Percentiles rank a stretch among this genome's conserved stretches.
Evolutionary conservation across 2,888 invertebrate species (phyloP).

Genomic region (Drosophila aldrichi): DNA sequence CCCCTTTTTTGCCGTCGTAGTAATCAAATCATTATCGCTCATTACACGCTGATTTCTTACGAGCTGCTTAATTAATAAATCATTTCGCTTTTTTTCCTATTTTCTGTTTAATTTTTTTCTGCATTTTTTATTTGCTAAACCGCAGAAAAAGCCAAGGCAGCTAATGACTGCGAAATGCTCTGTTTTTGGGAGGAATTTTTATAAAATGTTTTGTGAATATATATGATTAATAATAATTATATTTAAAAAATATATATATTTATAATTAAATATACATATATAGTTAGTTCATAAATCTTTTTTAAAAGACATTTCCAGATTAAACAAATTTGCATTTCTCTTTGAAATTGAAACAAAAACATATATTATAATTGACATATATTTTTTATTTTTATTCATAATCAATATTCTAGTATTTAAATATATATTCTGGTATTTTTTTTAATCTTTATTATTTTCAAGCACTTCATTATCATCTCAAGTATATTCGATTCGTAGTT

Average conservation of each 20-base stretch:
- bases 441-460: not conserved
- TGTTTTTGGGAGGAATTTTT: not conserved
- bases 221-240: too few relatives aligned
- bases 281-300: too few relatives aligned
- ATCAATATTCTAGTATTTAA: too few relatives aligned
- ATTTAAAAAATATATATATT: too few relatives aligned
- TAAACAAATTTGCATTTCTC: too few relatives aligned
- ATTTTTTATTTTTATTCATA: too few relatives aligned
- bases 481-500: not conserved
- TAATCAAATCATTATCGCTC: slow-evolving; percentile 76
- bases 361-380: too few relatives aligned
- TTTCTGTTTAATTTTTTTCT: not conserved
- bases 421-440: not conserved
- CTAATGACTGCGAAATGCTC: not conserved
- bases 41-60: slow-evolving; percentile 60
- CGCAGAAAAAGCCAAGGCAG: slow-evolving; percentile 1
- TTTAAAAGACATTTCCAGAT: too few relatives aligned
- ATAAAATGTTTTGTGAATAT: too few relatives aligned
- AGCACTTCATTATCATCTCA: not conserved
- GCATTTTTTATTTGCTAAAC: slow-evolving; percentile 10
- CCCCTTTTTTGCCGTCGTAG: slow-evolving; percentile 51
- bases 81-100: slow-evolving; percentile 51
- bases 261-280: too few relatives aligned
- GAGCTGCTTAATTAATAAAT: slow-evolving; percentile 68
- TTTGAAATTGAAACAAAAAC: too few relatives aligned